Evolutionary conservation across 2,113 vertebrate genomes (phyloP).

Genomic region (Phainopepla nitens): DNA sequence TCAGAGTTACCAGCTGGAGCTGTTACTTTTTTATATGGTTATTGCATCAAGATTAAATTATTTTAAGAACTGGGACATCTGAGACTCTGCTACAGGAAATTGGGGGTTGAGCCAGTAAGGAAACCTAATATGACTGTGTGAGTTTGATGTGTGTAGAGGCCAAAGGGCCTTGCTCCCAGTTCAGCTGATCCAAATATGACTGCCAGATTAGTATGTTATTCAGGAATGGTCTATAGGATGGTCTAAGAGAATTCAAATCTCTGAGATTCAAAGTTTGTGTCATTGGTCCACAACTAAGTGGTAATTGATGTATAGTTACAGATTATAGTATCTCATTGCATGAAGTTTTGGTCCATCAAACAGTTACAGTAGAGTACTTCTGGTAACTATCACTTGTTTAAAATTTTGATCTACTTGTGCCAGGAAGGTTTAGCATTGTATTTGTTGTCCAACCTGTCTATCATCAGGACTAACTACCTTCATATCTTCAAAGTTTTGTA

Average conservation of each 20-base stretch:
- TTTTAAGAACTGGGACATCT: not conserved
- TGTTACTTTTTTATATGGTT: not conserved
- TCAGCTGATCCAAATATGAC: not conserved
- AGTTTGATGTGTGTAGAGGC: not conserved
- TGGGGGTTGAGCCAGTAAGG: accelerated
- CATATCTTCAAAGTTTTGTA: not conserved
- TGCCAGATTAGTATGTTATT: not conserved
- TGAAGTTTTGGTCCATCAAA: not conserved
- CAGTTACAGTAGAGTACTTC: not conserved
- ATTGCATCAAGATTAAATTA: not conserved
- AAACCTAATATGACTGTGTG: not conserved
- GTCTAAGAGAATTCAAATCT: not conserved
- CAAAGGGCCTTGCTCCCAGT: accelerated
- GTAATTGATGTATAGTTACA: not conserved
- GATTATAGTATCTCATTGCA: not conserved
- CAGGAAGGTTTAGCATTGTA: not conserved
- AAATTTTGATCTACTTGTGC: not conserved
- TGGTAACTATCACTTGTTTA: not conserved
- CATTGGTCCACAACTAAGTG: not conserved
- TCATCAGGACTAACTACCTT: not conserved
- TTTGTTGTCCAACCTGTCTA: not conserved
- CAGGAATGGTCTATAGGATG: not conserved
- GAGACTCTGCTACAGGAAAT: not conserved
- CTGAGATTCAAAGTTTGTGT: not conserved
- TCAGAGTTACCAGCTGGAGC: not conserved